phyloP scores from a whole-genome alignment of 2,888 invertebrate genomes.

The Phyllotreta striolata region DNA sequence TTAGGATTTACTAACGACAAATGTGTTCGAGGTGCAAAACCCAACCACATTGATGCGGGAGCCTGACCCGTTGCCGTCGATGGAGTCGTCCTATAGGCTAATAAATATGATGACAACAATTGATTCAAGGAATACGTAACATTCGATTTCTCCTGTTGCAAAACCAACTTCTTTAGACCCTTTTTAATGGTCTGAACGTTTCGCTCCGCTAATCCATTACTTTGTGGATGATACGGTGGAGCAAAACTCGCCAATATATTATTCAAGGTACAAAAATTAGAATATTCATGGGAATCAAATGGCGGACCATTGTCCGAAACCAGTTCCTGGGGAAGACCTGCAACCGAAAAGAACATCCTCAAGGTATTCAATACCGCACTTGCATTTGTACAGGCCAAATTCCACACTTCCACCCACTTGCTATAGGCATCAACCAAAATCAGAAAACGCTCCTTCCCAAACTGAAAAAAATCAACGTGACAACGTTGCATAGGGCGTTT shows the following conservation, averaged over 20 bases:
- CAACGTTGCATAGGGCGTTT: constrained; percentile 7
- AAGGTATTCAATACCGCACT: not conserved
- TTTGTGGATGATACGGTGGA: constrained; percentile 17
- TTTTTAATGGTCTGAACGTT: constrained; percentile 14
- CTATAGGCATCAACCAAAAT: constrained; percentile 13
- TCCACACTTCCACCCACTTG: constrained; percentile 9
- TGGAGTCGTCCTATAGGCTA: constrained; percentile 18
- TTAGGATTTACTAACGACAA: constrained; percentile 10
- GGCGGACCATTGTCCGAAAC: constrained; percentile 23
- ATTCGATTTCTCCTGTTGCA: not conserved
- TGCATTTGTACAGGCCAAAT: constrained; percentile 9
- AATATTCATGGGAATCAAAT: constrained; percentile 18
- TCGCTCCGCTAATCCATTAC: constrained; percentile 14
- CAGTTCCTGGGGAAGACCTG: not conserved
- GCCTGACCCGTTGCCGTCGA: constrained; percentile 8
- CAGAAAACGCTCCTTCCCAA: constrained; percentile 10
- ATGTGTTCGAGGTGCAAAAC: constrained; percentile 13
- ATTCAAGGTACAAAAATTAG: constrained; percentile 16
- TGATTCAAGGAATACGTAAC: not conserved
- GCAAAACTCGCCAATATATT: constrained; percentile 15
- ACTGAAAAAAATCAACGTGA: constrained; percentile 19
- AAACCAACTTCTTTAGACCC: constrained; percentile 11
- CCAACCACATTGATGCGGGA: constrained; percentile 17
- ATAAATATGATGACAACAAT: constrained; percentile 4
- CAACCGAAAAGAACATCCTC: constrained; percentile 7